Evolutionary conservation across 2,888 invertebrate species (phyloP).

Genomic region (Geotrupes spiniger): DNA sequence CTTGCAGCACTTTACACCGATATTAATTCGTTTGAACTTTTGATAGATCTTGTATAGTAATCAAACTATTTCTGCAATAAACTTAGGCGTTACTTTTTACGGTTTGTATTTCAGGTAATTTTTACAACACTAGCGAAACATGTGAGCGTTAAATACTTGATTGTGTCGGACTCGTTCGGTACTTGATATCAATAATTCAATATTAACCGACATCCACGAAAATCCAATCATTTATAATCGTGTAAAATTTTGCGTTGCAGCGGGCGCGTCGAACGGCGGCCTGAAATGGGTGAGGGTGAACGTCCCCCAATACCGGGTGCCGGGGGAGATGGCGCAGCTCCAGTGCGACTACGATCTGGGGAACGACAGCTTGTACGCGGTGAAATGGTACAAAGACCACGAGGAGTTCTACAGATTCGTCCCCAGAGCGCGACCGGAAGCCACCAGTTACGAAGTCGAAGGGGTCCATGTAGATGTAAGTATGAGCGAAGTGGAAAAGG

Average conservation of each 20-base stretch:
- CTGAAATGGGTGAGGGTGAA: constrained; percentile 49
- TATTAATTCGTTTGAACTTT: too few species aligned
- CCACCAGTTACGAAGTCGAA: constrained; percentile 67
- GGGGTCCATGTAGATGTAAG: constrained; percentile 70
- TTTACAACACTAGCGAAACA: too few species aligned
- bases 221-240: too few species aligned
- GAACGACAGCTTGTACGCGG: constrained; percentile 68
- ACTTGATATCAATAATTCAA: too few species aligned
- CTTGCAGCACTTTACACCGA: too few species aligned
- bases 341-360: constrained; percentile 50
- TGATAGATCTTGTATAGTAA: too few species aligned
- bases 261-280: constrained; percentile 25
- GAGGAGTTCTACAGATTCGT: constrained; percentile 80
- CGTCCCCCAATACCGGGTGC: constrained; percentile 48
- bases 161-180: too few species aligned
- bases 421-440: constrained; percentile 68
- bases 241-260: constrained; percentile 3
- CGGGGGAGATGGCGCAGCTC: constrained; percentile 47
- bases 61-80: too few species aligned
- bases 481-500: constrained; percentile 31
- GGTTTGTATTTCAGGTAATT: too few species aligned
- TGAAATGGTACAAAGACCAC: constrained; percentile 84
- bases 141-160: too few species aligned
- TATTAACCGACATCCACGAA: too few species aligned
- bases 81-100: too few species aligned